Evolutionary conservation across 2,797 vertebrate species (phyloP), one percentile per base, ranked within the genome.

Genomic region (Melanotaenia trifasciata): DNA sequence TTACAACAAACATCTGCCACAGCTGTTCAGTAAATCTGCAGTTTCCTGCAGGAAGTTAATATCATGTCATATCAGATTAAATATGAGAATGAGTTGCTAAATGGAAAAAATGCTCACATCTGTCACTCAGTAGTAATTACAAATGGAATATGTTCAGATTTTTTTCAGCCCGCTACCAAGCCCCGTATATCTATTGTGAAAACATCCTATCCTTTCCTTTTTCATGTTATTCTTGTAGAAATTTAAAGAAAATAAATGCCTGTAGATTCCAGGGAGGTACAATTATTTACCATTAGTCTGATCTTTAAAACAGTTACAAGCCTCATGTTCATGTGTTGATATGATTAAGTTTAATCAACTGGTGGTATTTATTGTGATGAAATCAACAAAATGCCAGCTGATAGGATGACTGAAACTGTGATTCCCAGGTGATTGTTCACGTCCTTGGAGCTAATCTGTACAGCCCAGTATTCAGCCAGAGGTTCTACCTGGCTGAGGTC

Each of bases 401-500:
- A 80, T 30, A 22, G 32, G 58, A 47, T 62, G 45, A 70, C 13
- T 67, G 57, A 58, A 22, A 51, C 65, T 18, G 0, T 84, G 60
- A 68, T 84, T 60, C 28, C 1, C 83, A 96, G 91, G 96, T 99
- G 74, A 94, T 89, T 1, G 36, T 99, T 26, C 90, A 84, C 53
- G 94, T 99, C 59, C 89, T 95, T 71, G 95, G 96, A 85, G 96
- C 96, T 33, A 99, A 99, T 84, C 91, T 97, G 70, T 96, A 98
- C 91, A 97, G 94, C 72, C 98, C 98, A 1, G 89, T 95, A 76
- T 99, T 99, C 87, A 96, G 92, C 82, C 98, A 98, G 89, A 95
- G 94, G 64, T 98, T 99, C 28, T 99, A 99, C 78, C 92, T 98
- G 76, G 97, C 96, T 0, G 97, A 99, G 77, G 93, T 99, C 1